Evolutionary conservation across 2,113 vertebrate genomes (phyloP), one percentile per base, ranked within the genome.

Genomic region (Acanthisitta chloris): DNA sequence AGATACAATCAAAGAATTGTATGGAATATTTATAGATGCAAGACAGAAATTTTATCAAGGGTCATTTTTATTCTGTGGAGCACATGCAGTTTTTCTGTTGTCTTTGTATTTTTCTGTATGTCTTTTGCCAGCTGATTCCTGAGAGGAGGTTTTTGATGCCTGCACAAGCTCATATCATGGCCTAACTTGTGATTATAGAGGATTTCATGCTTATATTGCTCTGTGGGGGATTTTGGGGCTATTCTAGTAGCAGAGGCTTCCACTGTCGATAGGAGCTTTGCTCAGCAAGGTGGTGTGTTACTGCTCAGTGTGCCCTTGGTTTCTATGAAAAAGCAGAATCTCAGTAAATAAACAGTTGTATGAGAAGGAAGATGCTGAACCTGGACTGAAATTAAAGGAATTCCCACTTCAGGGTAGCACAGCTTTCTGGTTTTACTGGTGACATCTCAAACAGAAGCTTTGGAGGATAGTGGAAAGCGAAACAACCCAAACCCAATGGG

Each of bases 401-500:
- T 36, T 52, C 25, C 42, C 36, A 5, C 17, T 4, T 24, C 26
- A 24, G n/a, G 28, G 8, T 17, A 26, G 6, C 21, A 17, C 11
- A 38, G 4, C 6, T 66, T 76, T 62, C 38, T 72, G 8, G 28
- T 33, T 19, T 16, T 42, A 17, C 65, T 81, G 38, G 2, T 61
- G 34, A 3, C 2, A 5, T 36, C 26, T 51, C 48, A 8, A 1
- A 20, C 8, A 80, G 76, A 24, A 4, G 2, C 64, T 78, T 54
- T 17, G 24, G 36, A 34, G 16, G 29, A 9, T 49, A 43, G 62
- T 87, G 46, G 55, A 40, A 84, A 66, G 10, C 46, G 49, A 3
- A 1, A 8, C 4, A 49, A 55, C 3, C 61, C 65, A 78, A 74
- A 34, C 2, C 1, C 28, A 28, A 4, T 0, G 0, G 62, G 61